Evolutionary conservation across 2,113 vertebrate species (phyloP).

Genomic region (Chaenocephalus aceratus): DNA sequence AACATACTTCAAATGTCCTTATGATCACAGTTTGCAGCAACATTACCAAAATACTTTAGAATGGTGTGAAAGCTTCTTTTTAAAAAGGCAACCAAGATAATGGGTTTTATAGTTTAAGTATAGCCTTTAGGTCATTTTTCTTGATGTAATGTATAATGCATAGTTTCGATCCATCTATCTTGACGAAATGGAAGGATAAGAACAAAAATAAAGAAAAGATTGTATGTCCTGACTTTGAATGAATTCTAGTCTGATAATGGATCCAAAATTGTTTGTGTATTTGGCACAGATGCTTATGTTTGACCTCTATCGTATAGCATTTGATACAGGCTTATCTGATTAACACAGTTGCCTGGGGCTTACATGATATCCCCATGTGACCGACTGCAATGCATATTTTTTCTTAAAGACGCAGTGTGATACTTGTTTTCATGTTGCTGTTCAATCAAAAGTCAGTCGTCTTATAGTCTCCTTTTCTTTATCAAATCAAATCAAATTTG

Average conservation of each 20-base stretch:
- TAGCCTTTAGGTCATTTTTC: neutral
- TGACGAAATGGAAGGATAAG: too few relatives aligned
- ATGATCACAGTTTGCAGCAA: neutral
- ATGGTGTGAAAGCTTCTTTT: neutral
- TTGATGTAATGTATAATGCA: neutral
- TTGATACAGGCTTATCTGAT: conserved; percentile 9
- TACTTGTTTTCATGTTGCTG: neutral
- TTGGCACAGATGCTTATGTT: neutral
- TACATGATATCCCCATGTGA: neutral
- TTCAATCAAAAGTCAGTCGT: neutral
- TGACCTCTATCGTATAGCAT: conserved; percentile 9
- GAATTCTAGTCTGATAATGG: neutral
- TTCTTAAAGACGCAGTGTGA: neutral
- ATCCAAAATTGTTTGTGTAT: neutral
- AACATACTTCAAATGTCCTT: conserved; percentile 15
- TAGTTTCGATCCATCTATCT: too few relatives aligned
- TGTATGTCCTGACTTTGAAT: neutral
- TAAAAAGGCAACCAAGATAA: neutral
- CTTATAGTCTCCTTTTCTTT: conserved; percentile 10
- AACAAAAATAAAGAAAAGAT: neutral
- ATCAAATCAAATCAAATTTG: too few relatives aligned
- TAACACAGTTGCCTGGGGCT: neutral
- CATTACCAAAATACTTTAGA: neutral
- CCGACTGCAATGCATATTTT: neutral
- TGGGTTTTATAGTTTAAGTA: neutral